Percentiles rank a stretch among this genome's conserved stretches.
phyloP scores from a whole-genome alignment of 2,113 vertebrate species.

The Psittacula cyanocephala region DNA sequence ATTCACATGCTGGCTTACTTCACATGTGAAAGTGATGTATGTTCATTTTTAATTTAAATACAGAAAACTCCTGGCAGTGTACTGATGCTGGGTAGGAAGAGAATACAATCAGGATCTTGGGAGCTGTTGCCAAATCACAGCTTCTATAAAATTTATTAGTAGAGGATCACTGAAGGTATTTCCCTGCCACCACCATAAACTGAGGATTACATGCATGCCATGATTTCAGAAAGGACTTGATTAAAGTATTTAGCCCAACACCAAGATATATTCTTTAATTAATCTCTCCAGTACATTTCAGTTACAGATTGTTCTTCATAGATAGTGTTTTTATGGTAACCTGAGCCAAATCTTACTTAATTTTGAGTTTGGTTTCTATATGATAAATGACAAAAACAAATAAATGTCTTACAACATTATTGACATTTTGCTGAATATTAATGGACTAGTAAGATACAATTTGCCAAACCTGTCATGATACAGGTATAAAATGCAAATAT shows the following conservation, averaged over 20 bases:
- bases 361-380: constrained; percentile 6
- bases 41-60: constrained; percentile 36
- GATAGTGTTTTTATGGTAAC: background rate
- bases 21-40: background rate
- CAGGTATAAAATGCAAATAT: background rate
- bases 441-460: background rate
- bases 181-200: background rate
- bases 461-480: background rate
- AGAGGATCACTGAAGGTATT: background rate
- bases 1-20: background rate
- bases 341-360: background rate
- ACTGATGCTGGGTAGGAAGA: background rate
- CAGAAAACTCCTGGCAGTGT: background rate
- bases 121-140: background rate
- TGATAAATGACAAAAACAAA: background rate
- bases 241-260: background rate
- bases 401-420: background rate
- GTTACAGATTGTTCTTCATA: constrained; percentile 9
- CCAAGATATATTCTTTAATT: background rate
- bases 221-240: background rate
- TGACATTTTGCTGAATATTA: constrained; percentile 19
- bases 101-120: background rate
- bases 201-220: background rate
- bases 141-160: background rate
- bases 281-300: background rate